These are phyloP conservation scores for Loriculus beryllinus DNA, from an alignment of 2,797 vertebrate genomes.

Conservation along the genomic window DNA sequence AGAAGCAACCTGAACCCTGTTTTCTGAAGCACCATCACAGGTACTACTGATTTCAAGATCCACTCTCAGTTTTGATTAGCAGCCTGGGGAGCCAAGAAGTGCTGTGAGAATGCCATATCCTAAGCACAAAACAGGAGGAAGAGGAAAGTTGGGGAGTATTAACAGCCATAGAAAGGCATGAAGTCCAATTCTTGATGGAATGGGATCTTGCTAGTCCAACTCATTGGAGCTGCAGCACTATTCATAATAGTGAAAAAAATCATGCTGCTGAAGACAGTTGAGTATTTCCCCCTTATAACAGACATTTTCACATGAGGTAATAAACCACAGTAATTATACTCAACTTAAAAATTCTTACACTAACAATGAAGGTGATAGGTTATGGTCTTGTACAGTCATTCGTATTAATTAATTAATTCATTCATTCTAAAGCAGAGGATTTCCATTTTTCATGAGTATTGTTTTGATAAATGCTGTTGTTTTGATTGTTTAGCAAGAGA, in stretches of 20 bases:
- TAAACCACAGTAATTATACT: not conserved
- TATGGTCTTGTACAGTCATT: not conserved
- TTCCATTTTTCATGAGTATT: not conserved
- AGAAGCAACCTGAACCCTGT: not conserved
- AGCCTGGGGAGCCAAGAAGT: not conserved
- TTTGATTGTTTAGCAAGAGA: not conserved
- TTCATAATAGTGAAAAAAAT: not conserved
- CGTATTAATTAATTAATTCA: not conserved
- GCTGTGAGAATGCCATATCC: not conserved
- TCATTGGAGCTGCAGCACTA: not conserved
- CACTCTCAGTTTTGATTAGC: not conserved
- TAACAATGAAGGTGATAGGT: not conserved
- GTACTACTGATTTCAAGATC: not conserved
- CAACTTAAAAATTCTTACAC: not conserved
- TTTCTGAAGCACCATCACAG: not conserved
- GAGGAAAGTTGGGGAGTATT: not conserved
- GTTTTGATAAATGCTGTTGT: not conserved
- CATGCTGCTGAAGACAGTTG: not conserved
- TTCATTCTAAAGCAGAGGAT: not conserved
- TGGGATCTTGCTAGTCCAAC: not conserved
- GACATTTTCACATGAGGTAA: not conserved
- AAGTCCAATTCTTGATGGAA: not conserved
- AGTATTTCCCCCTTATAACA: not conserved
- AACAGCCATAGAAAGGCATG: not conserved
- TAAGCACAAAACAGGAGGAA: not conserved